A percentile compares a stretch with the other conserved stretches of the same genome.
Conservation (phyloP, 2,797 vertebrate species). For the Sebastes alutus region DNA sequence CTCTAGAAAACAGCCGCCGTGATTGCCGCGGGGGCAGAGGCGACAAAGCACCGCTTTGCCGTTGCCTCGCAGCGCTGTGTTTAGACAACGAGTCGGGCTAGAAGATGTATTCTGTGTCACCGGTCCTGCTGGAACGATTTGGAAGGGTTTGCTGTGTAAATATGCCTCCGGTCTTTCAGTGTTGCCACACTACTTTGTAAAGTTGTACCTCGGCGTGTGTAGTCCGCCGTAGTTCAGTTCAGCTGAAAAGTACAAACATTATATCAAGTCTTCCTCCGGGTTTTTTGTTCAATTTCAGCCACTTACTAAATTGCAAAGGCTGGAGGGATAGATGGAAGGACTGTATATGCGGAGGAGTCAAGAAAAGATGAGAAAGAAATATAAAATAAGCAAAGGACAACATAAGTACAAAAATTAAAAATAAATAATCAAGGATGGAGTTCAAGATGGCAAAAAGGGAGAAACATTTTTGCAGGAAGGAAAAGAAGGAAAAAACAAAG, state of each 20-base stretch:
- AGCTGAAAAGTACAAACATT: background rate
- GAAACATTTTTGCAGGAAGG: background rate
- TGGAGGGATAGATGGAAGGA: background rate
- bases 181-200: background rate
- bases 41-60: background rate
- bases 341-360: background rate
- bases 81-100: conserved; percentile 20
- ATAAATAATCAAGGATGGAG: background rate
- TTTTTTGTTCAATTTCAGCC: background rate
- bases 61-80: conserved; percentile 16
- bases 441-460: background rate
- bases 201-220: background rate
- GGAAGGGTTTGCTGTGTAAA: conserved; percentile 27
- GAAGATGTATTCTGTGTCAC: conserved; percentile 34
- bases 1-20: conserved; percentile 16
- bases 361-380: background rate
- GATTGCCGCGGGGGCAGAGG: conserved; percentile 4
- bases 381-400: background rate
- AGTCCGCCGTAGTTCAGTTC: background rate
- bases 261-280: background rate
- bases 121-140: conserved; percentile 15
- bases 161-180: background rate
- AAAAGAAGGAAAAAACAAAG: background rate
- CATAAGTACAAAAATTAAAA: background rate
- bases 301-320: background rate